Evolutionary conservation across 2,113 vertebrate genomes (phyloP), one percentile per base, ranked within the genome.

Genomic region (Seriola aureovittata): DNA sequence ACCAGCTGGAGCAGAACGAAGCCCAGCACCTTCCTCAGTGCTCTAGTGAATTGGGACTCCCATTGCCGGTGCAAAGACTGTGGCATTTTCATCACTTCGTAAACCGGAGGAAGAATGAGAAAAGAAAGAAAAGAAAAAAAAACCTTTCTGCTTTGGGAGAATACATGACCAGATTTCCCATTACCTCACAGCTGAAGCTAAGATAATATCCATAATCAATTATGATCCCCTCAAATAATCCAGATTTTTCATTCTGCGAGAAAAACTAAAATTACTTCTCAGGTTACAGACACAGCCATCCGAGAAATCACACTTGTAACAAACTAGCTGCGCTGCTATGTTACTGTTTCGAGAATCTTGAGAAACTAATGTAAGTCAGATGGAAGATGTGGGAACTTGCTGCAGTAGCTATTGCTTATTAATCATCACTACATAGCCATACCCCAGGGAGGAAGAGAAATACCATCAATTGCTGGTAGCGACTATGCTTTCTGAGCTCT

Each of bases 1-100:
- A 85, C 57, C 9, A 74, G 82, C 86, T 88, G 88, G 82, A 92
- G 85, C 87, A 88, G 81, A 91, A 89, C 74, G 44, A 81, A 85
- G 82, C 78, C 52, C 69, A 50, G 38, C 78, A 79, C 71, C 64
- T 72, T 82, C 87, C 78, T 76, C 77, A 19, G 77, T 25, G 76
- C 80, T 75, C 52, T 40, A 12, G 60, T 86, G 79, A 64, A 63
- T 54, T 85, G 84, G 77, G 92, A 75, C 78, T 82, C 54, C 77
- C 72, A 67, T 32, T 59, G 80, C 62, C 12, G 11, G 46, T 25
- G 81, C 68, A 48, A 42, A 78, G 54, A 54, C 60, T 52, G 63
- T 6, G 67, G 69, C 54, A 23, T 55, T 87, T 82, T 87, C 74
- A 65, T 75, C 71, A 63, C 42, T 68, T 73, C 32, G 16, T n/a